These are phyloP conservation scores for Hemicordylus capensis DNA, from an alignment of 2,113 vertebrate genomes.

Conservation along the genomic window DNA sequence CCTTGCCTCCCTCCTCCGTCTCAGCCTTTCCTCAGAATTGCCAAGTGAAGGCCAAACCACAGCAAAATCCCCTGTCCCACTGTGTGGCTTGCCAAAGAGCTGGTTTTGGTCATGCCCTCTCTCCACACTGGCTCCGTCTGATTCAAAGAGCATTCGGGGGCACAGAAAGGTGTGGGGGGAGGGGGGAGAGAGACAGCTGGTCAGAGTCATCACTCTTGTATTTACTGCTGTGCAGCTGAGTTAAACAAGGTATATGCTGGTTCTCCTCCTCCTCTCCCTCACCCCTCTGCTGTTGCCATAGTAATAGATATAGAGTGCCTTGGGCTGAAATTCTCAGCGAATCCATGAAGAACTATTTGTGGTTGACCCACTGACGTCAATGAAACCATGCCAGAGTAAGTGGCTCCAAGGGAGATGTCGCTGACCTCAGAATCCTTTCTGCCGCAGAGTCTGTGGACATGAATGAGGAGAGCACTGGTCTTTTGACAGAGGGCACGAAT, in stretches of 20 bases:
- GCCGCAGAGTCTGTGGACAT: no score
- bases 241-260: not conserved
- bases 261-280: no score
- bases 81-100: not conserved
- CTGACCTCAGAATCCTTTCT: not conserved
- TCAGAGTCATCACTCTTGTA: not conserved
- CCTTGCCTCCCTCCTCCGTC: not conserved
- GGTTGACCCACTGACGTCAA: not conserved
- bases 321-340: no score
- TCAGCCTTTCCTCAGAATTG: not conserved
- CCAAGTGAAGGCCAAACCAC: not conserved
- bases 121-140: no score
- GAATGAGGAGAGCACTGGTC: no score
- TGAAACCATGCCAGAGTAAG: not conserved
- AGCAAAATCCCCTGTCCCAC: not conserved
- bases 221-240: not conserved
- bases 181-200: not conserved
- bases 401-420: not conserved
- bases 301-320: not conserved
- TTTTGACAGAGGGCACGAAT: no score
- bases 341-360: not conserved
- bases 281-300: not conserved
- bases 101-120: not conserved
- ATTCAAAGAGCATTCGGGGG: not conserved
- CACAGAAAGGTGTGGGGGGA: not conserved